Base-by-base conservation (phyloP, 2,888 invertebrate species). In the Leptura quadrifasciata region DNA sequence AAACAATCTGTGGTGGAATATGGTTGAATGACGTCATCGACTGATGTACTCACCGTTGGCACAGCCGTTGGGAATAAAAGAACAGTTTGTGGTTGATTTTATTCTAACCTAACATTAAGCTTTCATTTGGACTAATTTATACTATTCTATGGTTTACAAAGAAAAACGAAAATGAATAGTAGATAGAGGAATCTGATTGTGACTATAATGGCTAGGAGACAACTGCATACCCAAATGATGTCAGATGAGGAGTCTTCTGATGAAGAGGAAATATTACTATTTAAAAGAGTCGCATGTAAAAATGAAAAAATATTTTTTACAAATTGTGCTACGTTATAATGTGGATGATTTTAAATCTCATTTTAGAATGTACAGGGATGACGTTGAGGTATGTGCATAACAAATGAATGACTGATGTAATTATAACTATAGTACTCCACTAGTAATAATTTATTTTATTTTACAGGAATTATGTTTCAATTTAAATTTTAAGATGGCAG, bases 341-440 rank as follows among this genome's bases (percentile, higher is more conserved):
- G 47, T 15, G 4, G 47, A 47, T 15, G 47, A 47, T 47, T 47
- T 47, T 47, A 47, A 47, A 10, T 47, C 47, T 47, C 10, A 47
- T 47, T 47, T 47, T 47, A 47, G 47, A 47, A 47, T 47, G 47
- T 47, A 47, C 47, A 47, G 47, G 47, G 47, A 3, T 24, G 72
- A 21, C 64, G 72, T 27, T 72, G 72, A 65, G 55, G 64, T 17
- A 24, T 24, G 24, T 24, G 24, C 24, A 24, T 24, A 24, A 24
- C 24, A 24, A 5, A 24, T 24, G 24, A 2, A 24, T 5, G 24
- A 24, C 24, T 24, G 24, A 24, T 24, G 24, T 2, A 24, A 24
- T 24, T 24, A 24, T 24, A 24, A 24, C 2, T 3, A 24, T 24
- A 24, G 2, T 24, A 5, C 5, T 24, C 24, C 24, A 5, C 24